Percentiles rank a stretch among this genome's conserved stretches.
Evolutionary conservation across 2,113 vertebrate genomes (phyloP).

Genomic region (Synodontis membranacea): DNA sequence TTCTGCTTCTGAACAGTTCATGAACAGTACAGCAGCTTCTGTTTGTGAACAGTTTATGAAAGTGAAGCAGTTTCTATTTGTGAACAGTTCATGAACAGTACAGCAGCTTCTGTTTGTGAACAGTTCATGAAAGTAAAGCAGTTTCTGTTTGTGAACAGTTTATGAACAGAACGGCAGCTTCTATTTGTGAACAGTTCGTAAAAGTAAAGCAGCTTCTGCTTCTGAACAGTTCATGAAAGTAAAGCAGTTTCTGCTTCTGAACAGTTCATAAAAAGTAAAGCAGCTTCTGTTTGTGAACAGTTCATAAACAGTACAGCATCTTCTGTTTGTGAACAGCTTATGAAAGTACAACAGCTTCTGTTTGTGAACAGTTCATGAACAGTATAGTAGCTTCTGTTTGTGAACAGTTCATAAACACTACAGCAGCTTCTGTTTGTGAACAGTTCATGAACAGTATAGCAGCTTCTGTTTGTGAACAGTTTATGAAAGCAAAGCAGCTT

Average conservation of each 20-base stretch:
- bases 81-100: neutral
- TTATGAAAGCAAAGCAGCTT: neutral
- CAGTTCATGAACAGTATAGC: neutral
- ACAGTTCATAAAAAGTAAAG: neutral
- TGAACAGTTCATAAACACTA: neutral
- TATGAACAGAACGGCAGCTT: neutral
- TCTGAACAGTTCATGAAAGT: neutral
- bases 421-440: neutral
- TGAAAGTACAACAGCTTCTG: neutral
- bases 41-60: neutral
- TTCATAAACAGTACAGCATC: neutral
- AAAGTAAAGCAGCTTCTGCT: neutral
- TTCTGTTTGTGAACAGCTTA: neutral
- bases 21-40: neutral
- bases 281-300: neutral
- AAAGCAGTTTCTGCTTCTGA: neutral
- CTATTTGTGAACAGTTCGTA: neutral
- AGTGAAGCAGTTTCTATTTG: neutral
- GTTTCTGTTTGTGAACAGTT: neutral
- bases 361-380: neutral
- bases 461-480: neutral
- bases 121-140: neutral
- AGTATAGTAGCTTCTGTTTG: neutral
- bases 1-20: neutral
- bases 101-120: neutral